phyloP scores from a whole-genome alignment of 2,113 vertebrate species.

The Argyrosomus japonicus region DNA sequence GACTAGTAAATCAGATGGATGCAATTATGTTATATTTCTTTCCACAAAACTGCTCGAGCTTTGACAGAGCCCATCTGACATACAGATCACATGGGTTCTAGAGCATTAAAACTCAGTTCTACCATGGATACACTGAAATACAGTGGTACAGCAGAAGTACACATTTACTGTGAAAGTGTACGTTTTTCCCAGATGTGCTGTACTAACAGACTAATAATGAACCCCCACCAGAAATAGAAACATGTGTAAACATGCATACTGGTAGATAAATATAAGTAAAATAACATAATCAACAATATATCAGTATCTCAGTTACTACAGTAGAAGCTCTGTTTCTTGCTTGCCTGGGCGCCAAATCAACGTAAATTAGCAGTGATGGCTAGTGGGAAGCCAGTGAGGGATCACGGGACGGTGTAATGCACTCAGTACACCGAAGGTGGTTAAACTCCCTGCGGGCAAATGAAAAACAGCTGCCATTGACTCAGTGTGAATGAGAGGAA shows the following conservation, averaged over 20 bases:
- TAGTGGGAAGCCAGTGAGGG: neutral
- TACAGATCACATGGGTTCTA: slow-evolving; percentile 25
- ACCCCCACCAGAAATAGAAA: neutral
- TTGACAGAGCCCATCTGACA: slow-evolving; percentile 31
- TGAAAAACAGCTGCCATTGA: slow-evolving; percentile 9
- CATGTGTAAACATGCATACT: neutral
- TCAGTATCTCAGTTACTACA: neutral
- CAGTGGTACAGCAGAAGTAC: slow-evolving; percentile 10
- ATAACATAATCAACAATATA: neutral
- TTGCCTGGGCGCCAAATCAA: neutral
- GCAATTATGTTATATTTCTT: slow-evolving; percentile 48
- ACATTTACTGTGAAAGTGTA: neutral
- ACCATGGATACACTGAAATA: neutral
- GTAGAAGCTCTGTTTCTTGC: neutral
- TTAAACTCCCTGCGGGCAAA: neutral
- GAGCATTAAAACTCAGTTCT: slow-evolving; percentile 22
- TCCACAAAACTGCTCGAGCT: slow-evolving; percentile 39
- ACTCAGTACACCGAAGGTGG: neutral
- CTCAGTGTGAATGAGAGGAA: slow-evolving; percentile 11
- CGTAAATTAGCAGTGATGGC: neutral
- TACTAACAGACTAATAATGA: neutral
- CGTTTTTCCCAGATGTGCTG: neutral
- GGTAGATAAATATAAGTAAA: neutral
- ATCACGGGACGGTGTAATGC: neutral
- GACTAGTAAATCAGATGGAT: slow-evolving; percentile 43